Evolutionary conservation across 2,888 invertebrate genomes (phyloP), one percentile per base, ranked within the genome.

Genomic region (Cryptus viduatorius): DNA sequence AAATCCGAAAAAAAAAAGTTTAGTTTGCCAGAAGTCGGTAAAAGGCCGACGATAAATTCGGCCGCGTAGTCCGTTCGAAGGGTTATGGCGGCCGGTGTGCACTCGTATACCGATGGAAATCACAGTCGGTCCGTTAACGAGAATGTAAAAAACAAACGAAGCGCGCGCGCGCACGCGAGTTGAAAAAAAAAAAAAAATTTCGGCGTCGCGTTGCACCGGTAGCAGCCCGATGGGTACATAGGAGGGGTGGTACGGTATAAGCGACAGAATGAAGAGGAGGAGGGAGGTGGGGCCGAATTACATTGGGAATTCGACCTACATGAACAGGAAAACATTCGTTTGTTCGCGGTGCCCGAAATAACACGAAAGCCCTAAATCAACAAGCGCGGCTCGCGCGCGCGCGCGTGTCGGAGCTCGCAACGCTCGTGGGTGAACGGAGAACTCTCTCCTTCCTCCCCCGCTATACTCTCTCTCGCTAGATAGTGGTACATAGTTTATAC

Each of bases 271-370:
- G 53, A 79, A 31, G 48, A 67, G 64, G 69, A 64, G 64, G 79
- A 79, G 19, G 56, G 61, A 85, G 5, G 37, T 37, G 75, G 59
- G 84, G 82, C 14, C 79, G 75, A 84, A 86, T 87, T 88, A 88
- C 87, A 87, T 89, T 87, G 88, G 75, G 84, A 80, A 86, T 87
- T 78, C 80, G 78, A 87, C 73, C 83, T 81, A 87, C 87, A 86
- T 87, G 89, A 91, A 90, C 91, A 90, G 91, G 90, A 91, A 90
- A 91, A 89, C 90, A 89, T 91, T 89, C 89, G 89, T 90, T 90
- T 90, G 90, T 90, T 88, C 89, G 86, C 88, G 83, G 81, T 77
- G 78, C 86, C 87, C 86, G 82, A 86, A 88, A 88, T 88, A 87
- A 88, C 87, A 86, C 85, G 83, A 79, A 83, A 83, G 82, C 86